Evolutionary conservation across 2,113 vertebrate genomes (phyloP).

Genomic region (Pachyramphus minor): DNA sequence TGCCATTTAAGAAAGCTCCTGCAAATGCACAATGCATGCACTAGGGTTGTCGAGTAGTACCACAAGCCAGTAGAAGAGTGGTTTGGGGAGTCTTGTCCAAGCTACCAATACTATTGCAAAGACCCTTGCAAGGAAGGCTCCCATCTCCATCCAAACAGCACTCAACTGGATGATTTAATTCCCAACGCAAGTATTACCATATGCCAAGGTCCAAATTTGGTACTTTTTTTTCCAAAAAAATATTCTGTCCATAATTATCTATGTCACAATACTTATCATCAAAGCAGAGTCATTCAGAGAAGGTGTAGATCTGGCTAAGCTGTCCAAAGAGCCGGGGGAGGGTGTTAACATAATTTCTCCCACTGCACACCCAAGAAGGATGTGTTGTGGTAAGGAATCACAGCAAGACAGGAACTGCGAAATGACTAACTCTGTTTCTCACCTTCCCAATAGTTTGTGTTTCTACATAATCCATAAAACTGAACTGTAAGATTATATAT

Average conservation of each 20-base stretch:
- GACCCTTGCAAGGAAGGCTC: background rate
- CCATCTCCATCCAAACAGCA: background rate
- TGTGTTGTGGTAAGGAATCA: background rate
- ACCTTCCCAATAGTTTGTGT: background rate
- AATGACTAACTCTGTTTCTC: background rate
- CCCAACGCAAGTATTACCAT: fast-evolving
- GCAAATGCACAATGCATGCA: background rate
- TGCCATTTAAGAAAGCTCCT: background rate
- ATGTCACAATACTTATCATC: background rate
- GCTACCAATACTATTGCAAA: background rate
- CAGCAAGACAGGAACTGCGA: background rate
- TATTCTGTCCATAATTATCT: background rate
- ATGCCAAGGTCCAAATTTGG: background rate
- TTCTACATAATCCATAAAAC: background rate
- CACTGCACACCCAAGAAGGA: background rate
- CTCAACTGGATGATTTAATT: background rate
- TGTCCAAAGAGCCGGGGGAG: background rate
- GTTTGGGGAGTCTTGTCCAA: background rate
- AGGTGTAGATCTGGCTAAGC: background rate
- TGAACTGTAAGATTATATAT: background rate
- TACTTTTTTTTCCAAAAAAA: background rate
- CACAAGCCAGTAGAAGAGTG: background rate
- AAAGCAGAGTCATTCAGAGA: background rate
- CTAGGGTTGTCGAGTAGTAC: background rate
- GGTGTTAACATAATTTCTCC: background rate